Evolutionary conservation across 2,797 vertebrate genomes (phyloP).

Genomic region (Numenius phaeopus): DNA sequence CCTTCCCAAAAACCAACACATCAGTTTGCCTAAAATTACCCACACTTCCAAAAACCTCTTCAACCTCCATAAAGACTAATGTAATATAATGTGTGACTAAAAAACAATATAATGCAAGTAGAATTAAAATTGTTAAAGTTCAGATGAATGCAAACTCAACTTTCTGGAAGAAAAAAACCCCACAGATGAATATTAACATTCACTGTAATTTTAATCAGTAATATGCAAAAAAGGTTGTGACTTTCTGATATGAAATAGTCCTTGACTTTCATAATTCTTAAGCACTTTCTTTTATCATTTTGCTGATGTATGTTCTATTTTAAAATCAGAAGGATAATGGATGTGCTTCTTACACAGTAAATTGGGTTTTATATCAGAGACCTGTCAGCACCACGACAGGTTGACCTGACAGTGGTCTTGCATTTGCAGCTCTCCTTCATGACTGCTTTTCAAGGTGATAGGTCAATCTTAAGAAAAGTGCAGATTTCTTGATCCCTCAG

Average conservation of each 20-base stretch:
- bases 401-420: conserved; percentile 74
- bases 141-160: conserved; percentile 48
- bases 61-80: background rate
- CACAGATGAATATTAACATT: conserved; percentile 47
- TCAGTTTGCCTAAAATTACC: background rate
- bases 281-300: conserved; percentile 83
- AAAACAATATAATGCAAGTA: background rate
- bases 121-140: conserved; percentile 35
- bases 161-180: conserved; percentile 42
- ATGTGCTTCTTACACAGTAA: conserved; percentile 85
- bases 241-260: conserved; percentile 80
- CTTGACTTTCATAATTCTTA: conserved; percentile 86
- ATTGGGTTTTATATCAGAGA: conserved; percentile 86
- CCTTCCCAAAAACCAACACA: background rate
- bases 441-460: conserved; percentile 80
- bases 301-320: conserved; percentile 84
- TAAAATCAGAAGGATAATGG: conserved; percentile 85
- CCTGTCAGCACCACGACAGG: conserved; percentile 76
- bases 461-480: conserved; percentile 74
- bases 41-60: background rate
- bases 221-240: conserved; percentile 76
- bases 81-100: background rate
- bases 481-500: conserved; percentile 66
- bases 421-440: conserved; percentile 72
- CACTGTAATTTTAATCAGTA: conserved; percentile 76